Base-by-base conservation (phyloP, 1,140 invertebrate species). In the Tetragnatha versicolor region DNA sequence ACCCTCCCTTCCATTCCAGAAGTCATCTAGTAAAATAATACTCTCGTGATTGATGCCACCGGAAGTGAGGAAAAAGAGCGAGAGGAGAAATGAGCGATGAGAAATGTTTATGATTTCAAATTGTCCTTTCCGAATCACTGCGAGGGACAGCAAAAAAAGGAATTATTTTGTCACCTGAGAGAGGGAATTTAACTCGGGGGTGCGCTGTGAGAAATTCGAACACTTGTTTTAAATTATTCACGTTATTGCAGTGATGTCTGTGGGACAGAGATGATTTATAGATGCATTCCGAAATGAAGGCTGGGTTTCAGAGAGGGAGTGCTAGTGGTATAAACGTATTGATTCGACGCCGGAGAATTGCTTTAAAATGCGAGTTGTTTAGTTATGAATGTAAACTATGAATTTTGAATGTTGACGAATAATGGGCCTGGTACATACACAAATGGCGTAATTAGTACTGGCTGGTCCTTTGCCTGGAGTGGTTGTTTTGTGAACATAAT, bases 1-100 rank as follows among this genome's bases (percentile, higher is more conserved):
- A 31, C 35, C 55, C 55, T 33, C 55, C n/a, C 29, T 55, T 27
- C 51, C 31, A 29, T 31, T 29, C 25, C 35, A n/a, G 55, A 58
- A 58, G 55, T 58, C 55, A 58, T 58, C 55, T 33, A 58, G 29
- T 33, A 58, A 58, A 58, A 58, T 31, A 58, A 58, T 58, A 33
- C 35, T 58, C 22, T 7, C 35, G n/a, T 58, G 55, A 58, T 58
- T 31, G 55, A 58, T 58, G 55, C 55, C n/a, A 33, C 55, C 55
- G 17, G 35, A 33, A n/a, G 22, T 27, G 55, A 27, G 55, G 55
- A 29, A 55, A 55, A 55, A 53, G 12, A 55, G 31, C 4, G 31
- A 29, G 29, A 58, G 29, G 14, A 58, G 22, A 58, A 58, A 58
- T 58, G 55, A 58, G 31, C 55, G 55, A 58, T 58, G 55, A 9